A percentile compares a stretch with the other conserved stretches of the same genome.
phyloP scores from a whole-genome alignment of 1,140 invertebrate species.

The Panagrolaimus sp. region DNA sequence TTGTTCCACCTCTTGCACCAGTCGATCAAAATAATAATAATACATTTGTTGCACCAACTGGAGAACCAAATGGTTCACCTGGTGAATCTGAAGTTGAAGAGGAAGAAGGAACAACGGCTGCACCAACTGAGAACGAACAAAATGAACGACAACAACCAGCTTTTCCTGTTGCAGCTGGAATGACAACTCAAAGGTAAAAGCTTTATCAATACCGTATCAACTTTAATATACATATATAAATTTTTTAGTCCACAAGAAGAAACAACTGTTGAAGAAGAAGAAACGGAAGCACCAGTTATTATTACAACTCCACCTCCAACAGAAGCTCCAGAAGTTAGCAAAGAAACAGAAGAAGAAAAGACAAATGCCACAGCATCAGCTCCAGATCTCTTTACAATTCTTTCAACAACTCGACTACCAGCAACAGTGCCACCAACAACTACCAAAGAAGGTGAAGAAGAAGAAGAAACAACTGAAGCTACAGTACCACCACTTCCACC shows the following conservation, averaged over 20 bases:
- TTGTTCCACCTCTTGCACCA: neutral
- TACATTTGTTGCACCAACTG: constrained; percentile 1
- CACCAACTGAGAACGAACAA: too few species aligned
- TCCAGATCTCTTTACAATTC: neutral
- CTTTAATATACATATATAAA: too few species aligned
- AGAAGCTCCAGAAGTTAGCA: neutral
- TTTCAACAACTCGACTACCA: neutral
- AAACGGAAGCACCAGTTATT: neutral
- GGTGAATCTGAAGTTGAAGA: too few species aligned
- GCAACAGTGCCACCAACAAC: neutral
- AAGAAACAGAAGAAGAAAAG: neutral
- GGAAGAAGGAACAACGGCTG: too few species aligned
- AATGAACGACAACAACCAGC: too few species aligned
- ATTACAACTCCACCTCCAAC: neutral
- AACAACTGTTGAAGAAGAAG: too few species aligned
- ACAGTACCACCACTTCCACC: neutral
- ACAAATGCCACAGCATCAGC: neutral
- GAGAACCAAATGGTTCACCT: neutral
- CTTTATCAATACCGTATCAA: too few species aligned
- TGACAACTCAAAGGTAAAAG: too few species aligned
- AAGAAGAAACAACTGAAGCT: constrained; percentile 11
- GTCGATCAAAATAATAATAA: neutral
- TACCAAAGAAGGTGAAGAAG: neutral
- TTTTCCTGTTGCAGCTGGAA: too few species aligned
- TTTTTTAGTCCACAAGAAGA: too few species aligned